A percentile compares a stretch with the other conserved stretches of the same genome.
Evolutionary conservation across 2,113 vertebrate species (phyloP).

Genomic region (Centropus bengalensis): DNA sequence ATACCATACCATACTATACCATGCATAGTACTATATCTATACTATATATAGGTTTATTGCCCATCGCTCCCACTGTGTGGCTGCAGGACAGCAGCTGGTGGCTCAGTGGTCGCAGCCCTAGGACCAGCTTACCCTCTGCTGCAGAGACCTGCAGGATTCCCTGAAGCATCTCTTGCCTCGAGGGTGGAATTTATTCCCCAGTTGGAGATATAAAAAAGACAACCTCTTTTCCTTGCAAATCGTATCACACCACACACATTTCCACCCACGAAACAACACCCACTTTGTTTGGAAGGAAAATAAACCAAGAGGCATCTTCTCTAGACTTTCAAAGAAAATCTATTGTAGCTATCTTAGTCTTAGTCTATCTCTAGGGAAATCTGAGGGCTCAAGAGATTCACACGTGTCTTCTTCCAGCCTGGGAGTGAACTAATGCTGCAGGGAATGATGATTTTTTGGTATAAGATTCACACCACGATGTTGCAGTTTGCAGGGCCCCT

Average conservation of each 20-base stretch:
- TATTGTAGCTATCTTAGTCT: not conserved
- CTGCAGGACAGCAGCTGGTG: not conserved
- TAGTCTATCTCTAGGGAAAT: not conserved
- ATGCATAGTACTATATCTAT: too few relatives aligned
- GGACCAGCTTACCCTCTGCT: not conserved
- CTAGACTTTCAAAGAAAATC: not conserved
- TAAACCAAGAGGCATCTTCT: not conserved
- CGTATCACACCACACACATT: constrained; percentile 15
- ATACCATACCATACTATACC: too few relatives aligned
- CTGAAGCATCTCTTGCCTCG: not conserved
- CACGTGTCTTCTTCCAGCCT: not conserved
- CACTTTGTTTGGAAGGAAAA: constrained; percentile 38
- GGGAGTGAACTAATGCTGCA: not conserved
- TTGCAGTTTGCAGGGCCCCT: not conserved
- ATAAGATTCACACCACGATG: not conserved
- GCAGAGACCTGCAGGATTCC: not conserved
- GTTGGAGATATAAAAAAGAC: not conserved
- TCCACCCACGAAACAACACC: not conserved
- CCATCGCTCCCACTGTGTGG: not conserved
- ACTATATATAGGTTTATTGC: too few relatives aligned
- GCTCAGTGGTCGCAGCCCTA: not conserved
- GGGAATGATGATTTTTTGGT: not conserved
- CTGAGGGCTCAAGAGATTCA: not conserved
- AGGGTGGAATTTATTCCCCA: not conserved
- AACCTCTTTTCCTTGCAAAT: not conserved